Evolutionary conservation across 2,888 invertebrate genomes (phyloP), one percentile per base, ranked within the genome.

Genomic region (Augochlorella aurata): DNA sequence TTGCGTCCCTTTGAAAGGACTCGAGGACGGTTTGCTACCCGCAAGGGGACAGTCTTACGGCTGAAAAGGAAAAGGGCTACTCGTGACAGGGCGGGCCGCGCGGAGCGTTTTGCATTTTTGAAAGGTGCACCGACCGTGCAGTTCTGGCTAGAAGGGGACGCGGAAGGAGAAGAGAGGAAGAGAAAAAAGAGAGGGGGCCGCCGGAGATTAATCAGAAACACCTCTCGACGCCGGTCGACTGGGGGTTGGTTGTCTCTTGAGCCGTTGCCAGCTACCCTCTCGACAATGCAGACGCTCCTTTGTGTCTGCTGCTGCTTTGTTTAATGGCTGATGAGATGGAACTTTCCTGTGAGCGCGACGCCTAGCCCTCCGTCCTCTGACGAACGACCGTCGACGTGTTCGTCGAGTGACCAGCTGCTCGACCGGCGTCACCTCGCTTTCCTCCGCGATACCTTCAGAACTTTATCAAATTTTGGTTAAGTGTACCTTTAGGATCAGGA

Each of bases 251-350:
- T 86, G 83, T 83, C 83, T 84, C 85, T 83, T 79, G 85, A 81
- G 84, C 82, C 87, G 82, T 74, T 81, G 87, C 85, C 88, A 87
- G 87, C 82, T 77, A 85, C 83, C 84, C 83, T 80, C 78, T 85
- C 88, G 87, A 91, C 90, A 91, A 90, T 92, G 89, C 89, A 81
- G 87, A 87, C 81, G 86, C 88, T 85, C 89, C 90, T 92, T 93
- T 92, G 90, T 91, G 83, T 85, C 82, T 85, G 84, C 80, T 83
- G 87, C 87, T 90, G 90, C 91, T 92, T 92, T 92, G 92, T 92
- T 91, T 91, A 91, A 92, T 92, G 91, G 91, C 89, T 92, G 92
- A 93, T 92, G 92, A 91, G 91, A 93, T 92, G 92, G 91, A 90
- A 91, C 89, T 89, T 87, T 86, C 85, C 81, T 81, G 81, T 85